Evolutionary conservation across 2,797 vertebrate genomes (phyloP).

Genomic region (Balearica regulorum): DNA sequence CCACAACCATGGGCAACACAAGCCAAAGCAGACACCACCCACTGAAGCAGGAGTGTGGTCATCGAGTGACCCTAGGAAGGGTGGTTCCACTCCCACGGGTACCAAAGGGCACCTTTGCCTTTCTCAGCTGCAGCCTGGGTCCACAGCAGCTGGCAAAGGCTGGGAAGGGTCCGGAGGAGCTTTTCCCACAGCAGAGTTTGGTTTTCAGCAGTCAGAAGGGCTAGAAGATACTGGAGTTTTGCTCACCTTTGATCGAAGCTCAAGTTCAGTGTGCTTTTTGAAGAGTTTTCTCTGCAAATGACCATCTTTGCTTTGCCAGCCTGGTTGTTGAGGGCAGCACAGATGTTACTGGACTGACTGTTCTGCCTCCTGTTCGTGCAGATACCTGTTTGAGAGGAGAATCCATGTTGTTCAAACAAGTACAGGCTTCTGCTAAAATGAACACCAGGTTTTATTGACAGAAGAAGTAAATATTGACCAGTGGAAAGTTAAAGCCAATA

Average conservation of each 20-base stretch:
- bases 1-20: neutral
- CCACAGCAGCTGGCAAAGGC: neutral
- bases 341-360: neutral
- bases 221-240: neutral
- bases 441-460: constrained; percentile 25
- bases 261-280: neutral
- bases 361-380: neutral
- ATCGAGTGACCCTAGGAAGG: neutral
- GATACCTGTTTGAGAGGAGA: neutral
- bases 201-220: neutral
- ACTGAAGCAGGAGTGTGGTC: neutral
- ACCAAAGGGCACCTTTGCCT: neutral
- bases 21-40: neutral
- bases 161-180: neutral
- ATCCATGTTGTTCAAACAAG: neutral
- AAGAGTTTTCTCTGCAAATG: neutral
- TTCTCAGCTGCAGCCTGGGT: neutral
- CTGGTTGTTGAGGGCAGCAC: neutral
- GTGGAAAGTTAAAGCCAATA: constrained; percentile 28
- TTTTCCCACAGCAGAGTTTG: neutral
- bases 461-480: constrained; percentile 51
- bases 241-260: neutral
- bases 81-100: neutral
- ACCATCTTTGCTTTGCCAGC: neutral
- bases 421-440: neutral